phyloP scores from a whole-genome alignment of 2,888 invertebrate species.

The Microplitis manilae region DNA sequence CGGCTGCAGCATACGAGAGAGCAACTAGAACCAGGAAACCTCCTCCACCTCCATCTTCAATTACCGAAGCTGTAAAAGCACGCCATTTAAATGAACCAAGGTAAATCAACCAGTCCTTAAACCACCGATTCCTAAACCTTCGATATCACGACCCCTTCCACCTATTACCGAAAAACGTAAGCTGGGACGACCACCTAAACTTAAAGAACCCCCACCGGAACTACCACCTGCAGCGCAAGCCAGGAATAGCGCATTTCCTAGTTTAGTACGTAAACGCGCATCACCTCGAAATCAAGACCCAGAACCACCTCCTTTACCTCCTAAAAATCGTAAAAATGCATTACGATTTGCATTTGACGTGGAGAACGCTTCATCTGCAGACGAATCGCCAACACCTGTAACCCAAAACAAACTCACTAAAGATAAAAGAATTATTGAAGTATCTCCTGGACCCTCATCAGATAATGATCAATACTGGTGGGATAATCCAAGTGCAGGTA shows the following conservation, averaged over 20 bases:
- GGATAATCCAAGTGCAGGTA: background rate
- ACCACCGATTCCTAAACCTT: background rate
- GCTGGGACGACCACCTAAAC: background rate
- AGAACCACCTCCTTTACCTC: background rate
- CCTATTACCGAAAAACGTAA: background rate
- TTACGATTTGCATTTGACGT: conserved; percentile 1
- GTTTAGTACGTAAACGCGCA: background rate
- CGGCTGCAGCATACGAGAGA: background rate
- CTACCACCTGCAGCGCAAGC: background rate
- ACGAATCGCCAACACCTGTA: background rate
- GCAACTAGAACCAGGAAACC: no score
- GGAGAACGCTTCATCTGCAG: background rate
- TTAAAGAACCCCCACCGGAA: background rate
- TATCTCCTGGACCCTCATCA: background rate
- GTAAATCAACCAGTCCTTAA: background rate
- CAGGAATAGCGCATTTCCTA: conserved; percentile 19
- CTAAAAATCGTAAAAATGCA: conserved; percentile 1
- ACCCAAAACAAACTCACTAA: background rate
- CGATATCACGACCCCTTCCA: background rate
- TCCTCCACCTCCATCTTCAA: no score
- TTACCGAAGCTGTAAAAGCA: no score
- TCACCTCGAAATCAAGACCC: background rate
- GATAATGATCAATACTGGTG: background rate
- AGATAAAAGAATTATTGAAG: background rate
- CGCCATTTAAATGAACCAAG: no score